Evolutionary conservation across 2,888 invertebrate genomes (phyloP), one percentile per base, ranked within the genome.

Genomic region (Anoncus sp.): DNA sequence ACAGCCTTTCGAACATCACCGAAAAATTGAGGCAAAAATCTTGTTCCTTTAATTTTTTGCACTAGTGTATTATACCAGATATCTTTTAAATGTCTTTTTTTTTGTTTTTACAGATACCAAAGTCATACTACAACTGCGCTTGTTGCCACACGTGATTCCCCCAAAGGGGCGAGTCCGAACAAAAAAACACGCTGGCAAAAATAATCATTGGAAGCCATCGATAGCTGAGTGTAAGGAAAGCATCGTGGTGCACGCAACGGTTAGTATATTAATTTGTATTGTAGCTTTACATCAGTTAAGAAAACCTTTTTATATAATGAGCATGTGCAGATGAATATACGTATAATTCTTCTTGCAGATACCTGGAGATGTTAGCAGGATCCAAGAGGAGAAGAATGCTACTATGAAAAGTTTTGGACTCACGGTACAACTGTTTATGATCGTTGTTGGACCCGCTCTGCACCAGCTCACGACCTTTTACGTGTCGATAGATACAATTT

Each of bases 191-290:
- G n/a, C n/a, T n/a, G n/a, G n/a, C n/a, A n/a, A n/a, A n/a, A n/a
- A n/a, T n/a, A n/a, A n/a, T n/a, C n/a, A n/a, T n/a, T 78, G 78
- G 66, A 75, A 78, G 35, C 78, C 70, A 12, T 75, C 70, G 9
- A 75, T 69, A 10, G 60, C 18, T 9, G 75, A 78, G 43, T 70
- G 47, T 14, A 62, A 70, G 47, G 45, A 75, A 9, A 75, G 65
- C 22, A 20, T 78, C 7, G 59, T 71, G 0, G n/a, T 65, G 12
- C 71, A 80, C 55, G 75, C 62, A 47, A 18, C n/a, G 14, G 63
- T 47, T 14, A 49, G 31, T 63, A 27, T 47, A 38, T 38, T 38
- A 38, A 38, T 38, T 10, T 38, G 38, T 10, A 40, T 62, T 24
- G 45, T 31, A 31, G 14, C 45, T 27, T n/a, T 45, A 27, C 18